Conservation (phyloP, 1,140 invertebrate species). For the Chionoecetes opilio region DNA sequence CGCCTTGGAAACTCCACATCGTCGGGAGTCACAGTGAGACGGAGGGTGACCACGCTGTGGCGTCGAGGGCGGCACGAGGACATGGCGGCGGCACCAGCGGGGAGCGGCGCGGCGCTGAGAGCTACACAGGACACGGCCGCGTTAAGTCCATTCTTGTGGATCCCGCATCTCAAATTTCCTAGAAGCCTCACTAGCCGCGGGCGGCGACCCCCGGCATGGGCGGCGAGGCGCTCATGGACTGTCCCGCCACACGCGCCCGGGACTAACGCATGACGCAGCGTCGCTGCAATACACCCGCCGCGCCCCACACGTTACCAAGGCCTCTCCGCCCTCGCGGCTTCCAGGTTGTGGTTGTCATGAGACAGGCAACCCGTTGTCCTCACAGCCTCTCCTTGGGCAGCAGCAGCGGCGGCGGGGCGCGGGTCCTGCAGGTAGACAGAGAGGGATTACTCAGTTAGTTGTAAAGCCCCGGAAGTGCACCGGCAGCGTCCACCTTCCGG, state of each 20-base stretch:
- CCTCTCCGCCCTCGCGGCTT: neutral
- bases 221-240: neutral
- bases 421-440: neutral
- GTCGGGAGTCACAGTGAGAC: slow-evolving; percentile 66
- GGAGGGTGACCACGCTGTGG: slow-evolving; percentile 71
- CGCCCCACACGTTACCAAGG: neutral
- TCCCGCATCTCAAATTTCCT: neutral
- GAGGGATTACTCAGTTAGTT: neutral
- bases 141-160: neutral
- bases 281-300: neutral
- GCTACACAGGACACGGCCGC: neutral
- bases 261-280: neutral
- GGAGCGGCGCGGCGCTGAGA: neutral
- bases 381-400: neutral
- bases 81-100: slow-evolving; percentile 47
- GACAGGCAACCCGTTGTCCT: neutral
- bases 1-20: neutral
- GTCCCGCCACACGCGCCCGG: neutral
- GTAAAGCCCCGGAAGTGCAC: neutral
- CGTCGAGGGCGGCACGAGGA: slow-evolving; percentile 71
- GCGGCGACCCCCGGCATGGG: neutral
- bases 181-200: neutral
- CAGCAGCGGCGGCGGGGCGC: neutral
- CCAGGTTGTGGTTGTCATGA: neutral
- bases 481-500: neutral